Percentiles rank a stretch among this genome's conserved stretches.
These are phyloP conservation scores for Sciaenops ocellatus DNA, from an alignment of 2,797 vertebrate species.

Conservation along the genomic window DNA sequence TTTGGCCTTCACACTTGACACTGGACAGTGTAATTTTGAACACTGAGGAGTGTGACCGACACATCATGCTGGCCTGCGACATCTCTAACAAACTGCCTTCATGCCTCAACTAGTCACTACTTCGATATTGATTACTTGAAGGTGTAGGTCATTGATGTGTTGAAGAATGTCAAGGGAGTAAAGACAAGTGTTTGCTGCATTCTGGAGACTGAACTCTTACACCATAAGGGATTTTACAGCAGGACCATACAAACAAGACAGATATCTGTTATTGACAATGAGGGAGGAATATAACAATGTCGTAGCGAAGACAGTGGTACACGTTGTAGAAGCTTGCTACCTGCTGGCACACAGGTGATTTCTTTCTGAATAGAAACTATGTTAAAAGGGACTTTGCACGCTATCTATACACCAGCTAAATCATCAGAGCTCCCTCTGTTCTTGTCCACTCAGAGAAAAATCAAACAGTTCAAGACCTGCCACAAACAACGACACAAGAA, in stretches of 20 bases:
- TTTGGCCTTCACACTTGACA: constrained; percentile 49
- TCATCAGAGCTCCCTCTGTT: constrained; percentile 4
- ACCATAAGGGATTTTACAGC: background rate
- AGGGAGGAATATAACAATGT: constrained; percentile 1
- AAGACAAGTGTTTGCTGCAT: constrained; percentile 22
- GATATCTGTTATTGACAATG: background rate
- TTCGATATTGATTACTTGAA: constrained; percentile 40
- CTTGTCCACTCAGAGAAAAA: constrained; percentile 3
- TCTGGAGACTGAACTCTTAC: constrained; percentile 17
- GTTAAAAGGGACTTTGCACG: constrained; percentile 1
- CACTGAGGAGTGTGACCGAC: constrained; percentile 37
- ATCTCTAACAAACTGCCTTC: constrained; percentile 33
- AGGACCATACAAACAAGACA: background rate
- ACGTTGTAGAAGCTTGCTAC: background rate
- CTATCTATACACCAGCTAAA: background rate
- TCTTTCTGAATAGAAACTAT: constrained; percentile 16
- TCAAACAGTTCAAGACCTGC: constrained; percentile 30
- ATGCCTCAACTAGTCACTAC: constrained; percentile 37
- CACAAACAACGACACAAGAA: constrained; percentile 34
- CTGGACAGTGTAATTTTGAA: constrained; percentile 26
- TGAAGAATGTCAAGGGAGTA: constrained; percentile 32
- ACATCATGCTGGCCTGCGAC: constrained; percentile 30
- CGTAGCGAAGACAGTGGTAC: background rate
- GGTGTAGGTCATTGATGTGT: constrained; percentile 35
- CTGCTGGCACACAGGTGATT: background rate